Evolutionary conservation across 1,140 invertebrate species (phyloP).

Genomic region (Drosophila lowei): DNA sequence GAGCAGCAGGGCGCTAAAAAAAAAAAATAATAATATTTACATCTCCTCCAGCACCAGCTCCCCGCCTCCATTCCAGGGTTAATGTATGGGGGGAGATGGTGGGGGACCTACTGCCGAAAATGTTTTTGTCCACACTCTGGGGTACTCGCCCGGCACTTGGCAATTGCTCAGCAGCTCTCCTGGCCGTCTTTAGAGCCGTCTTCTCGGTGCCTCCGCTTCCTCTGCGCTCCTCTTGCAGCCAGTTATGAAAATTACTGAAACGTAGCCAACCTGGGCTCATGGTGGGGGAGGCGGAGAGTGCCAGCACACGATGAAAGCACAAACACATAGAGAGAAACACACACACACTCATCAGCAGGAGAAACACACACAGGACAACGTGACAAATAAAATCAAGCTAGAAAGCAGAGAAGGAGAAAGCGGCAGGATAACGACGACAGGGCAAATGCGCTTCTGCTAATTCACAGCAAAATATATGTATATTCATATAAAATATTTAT

Average conservation of each 20-base stretch:
- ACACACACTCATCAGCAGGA: constrained; percentile 11
- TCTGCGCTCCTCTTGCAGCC: constrained; percentile 36
- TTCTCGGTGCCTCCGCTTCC: constrained; percentile 13
- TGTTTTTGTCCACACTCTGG: constrained; percentile 72
- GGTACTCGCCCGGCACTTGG: constrained; percentile 59
- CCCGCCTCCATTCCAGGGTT: constrained; percentile 6
- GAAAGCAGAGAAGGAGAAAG: constrained; percentile 5
- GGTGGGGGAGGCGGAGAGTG: not conserved
- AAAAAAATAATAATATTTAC: constrained; percentile 61
- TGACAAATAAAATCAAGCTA: constrained; percentile 67
- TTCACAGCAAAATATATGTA: not conserved
- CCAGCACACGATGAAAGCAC: constrained; percentile 39
- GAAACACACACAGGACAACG: constrained; percentile 54
- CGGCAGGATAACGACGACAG: constrained; percentile 22
- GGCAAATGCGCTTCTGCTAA: constrained; percentile 16
- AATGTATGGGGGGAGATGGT: constrained; percentile 21
- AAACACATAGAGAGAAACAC: constrained; percentile 44
- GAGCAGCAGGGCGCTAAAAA: constrained; percentile 45
- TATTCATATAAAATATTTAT: not conserved
- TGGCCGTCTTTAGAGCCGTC: constrained; percentile 32
- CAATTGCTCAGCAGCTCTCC: constrained; percentile 50
- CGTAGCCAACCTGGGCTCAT: constrained; percentile 54
- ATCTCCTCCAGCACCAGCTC: constrained; percentile 52
- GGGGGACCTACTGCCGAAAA: constrained; percentile 48
- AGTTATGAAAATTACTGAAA: constrained; percentile 80